These are phyloP conservation scores for Oreochromis tanganicae DNA, from an alignment of 2,113 vertebrate species.

Conservation along the genomic window DNA sequence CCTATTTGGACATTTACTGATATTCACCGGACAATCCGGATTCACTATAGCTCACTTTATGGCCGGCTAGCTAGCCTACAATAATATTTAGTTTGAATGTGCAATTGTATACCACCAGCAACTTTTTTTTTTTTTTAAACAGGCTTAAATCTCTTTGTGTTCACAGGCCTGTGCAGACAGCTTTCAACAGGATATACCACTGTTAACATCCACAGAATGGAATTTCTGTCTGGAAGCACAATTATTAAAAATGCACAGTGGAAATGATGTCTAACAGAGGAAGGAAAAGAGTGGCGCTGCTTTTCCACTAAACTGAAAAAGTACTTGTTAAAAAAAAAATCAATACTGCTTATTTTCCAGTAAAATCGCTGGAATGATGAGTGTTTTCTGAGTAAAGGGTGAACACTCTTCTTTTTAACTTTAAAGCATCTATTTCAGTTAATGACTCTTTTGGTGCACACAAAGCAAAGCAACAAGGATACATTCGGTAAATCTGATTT, in stretches of 20 bases:
- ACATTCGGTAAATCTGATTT: constrained; percentile 15
- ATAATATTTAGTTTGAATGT: constrained; percentile 2
- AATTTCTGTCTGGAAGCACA: neutral
- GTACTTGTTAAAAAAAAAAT: neutral
- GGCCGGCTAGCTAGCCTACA: neutral
- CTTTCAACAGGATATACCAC: neutral
- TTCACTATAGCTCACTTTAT: neutral
- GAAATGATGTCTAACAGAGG: neutral
- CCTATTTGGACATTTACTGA: neutral
- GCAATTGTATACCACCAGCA: neutral
- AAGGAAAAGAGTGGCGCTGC: neutral
- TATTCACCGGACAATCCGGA: neutral
- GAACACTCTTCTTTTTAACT: neutral
- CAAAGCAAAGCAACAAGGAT: neutral
- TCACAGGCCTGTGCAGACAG: neutral
- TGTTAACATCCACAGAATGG: neutral
- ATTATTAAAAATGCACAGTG: neutral
- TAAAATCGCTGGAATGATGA: neutral
- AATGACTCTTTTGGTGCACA: neutral
- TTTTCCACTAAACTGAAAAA: neutral
- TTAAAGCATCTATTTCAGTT: neutral
- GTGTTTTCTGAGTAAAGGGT: neutral
- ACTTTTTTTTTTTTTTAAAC: neutral
- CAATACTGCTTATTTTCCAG: neutral
- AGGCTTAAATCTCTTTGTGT: neutral